These are phyloP conservation scores for Nesometra sesokonis DNA, from an alignment of 35 echinoderm and acorn worm species.

Conservation along the genomic window DNA sequence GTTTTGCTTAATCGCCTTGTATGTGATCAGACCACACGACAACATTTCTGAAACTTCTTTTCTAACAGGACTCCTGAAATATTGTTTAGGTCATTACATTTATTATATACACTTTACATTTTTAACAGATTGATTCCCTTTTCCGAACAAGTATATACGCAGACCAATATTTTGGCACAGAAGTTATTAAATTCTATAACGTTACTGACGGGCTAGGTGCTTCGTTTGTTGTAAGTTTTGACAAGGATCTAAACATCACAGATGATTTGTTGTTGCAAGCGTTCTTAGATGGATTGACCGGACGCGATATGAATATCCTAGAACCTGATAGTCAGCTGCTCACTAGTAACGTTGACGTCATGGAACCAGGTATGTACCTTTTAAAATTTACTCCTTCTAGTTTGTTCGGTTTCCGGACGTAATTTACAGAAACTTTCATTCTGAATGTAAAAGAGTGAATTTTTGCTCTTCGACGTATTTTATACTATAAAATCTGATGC, in stretches of 20 bases:
- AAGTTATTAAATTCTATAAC: not conserved
- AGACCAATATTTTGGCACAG: not conserved
- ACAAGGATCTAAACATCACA: not conserved
- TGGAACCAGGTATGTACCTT: not conserved
- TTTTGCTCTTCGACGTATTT: no score
- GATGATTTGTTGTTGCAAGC: not conserved
- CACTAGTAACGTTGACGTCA: not conserved
- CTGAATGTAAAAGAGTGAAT: no score
- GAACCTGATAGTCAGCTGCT: conserved; percentile 27
- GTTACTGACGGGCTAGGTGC: not conserved
- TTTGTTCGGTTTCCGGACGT: no score
- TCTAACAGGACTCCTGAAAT: no score
- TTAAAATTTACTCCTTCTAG: no score
- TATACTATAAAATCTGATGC: no score
- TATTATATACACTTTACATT: no score
- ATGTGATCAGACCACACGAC: no score
- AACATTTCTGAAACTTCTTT: no score
- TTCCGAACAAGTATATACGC: not conserved
- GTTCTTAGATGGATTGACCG: conserved; percentile 21
- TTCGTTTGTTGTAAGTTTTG: not conserved
- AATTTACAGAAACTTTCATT: no score
- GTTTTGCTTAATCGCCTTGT: no score
- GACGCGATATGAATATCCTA: conserved; percentile 11
- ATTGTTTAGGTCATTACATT: no score
- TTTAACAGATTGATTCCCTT: not conserved